Percentiles rank a stretch among this genome's conserved stretches.
Conservation (phyloP, 2,113 vertebrate genomes). For the Pteruthius melanotis region DNA sequence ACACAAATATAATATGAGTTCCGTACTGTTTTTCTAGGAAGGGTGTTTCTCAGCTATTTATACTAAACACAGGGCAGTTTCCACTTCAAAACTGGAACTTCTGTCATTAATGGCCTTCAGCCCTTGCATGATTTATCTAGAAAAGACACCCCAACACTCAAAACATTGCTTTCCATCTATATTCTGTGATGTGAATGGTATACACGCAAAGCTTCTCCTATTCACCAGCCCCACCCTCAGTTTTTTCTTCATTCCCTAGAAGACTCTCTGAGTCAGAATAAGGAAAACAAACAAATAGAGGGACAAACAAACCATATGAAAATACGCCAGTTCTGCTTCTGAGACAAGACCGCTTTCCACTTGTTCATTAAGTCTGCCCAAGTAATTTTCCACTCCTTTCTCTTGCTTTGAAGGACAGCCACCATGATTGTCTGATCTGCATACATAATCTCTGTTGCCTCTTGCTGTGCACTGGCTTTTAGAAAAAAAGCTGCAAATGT, state of each 20-base stretch:
- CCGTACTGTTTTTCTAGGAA: background rate
- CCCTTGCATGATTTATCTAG: background rate
- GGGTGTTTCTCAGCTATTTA: background rate
- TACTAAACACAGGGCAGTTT: background rate
- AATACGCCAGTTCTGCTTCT: background rate
- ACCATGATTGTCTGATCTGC: background rate
- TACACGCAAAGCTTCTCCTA: background rate
- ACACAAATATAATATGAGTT: background rate
- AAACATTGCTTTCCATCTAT: background rate
- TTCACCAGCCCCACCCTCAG: fast-evolving
- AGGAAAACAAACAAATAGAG: background rate
- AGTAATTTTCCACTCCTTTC: background rate
- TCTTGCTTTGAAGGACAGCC: background rate
- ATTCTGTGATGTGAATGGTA: no score
- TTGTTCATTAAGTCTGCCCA: background rate
- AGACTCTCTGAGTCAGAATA: background rate
- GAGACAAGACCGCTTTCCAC: background rate
- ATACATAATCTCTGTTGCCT: background rate
- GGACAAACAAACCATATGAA: background rate
- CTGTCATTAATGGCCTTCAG: background rate
- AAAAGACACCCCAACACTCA: background rate
- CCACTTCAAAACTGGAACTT: background rate
- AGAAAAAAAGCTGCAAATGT: background rate
- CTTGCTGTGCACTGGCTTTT: background rate
- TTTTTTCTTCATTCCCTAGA: background rate